Base-by-base conservation (phyloP, 1,140 invertebrate genomes). In the Archivesica marissinica region DNA sequence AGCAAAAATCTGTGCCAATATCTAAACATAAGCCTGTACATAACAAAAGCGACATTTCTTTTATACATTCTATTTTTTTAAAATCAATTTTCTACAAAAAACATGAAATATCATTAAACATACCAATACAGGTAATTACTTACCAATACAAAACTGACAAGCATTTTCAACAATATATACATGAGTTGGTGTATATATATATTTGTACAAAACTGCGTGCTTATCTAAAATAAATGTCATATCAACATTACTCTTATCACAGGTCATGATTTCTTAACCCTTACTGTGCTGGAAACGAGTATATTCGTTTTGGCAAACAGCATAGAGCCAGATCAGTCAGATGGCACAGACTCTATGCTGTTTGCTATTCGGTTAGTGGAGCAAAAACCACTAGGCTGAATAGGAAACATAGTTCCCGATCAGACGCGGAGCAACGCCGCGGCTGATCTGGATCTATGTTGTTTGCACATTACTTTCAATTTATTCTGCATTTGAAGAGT, bases 151-250 rank as follows among this genome's bases (percentile, higher is more conserved):
- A 33, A 72, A 20, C 25, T 33, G 20, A 70, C 66, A 70, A 72
- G 50, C 39, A 44, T 47, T 72, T 11, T 72, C 68, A 72, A 72
- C 68, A 72, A 47, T n/a, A 28, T 17, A 52, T 20, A n/a, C 61
- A 33, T 72, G n/a, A 52, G 25, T 17, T 25, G 68, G 39, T 72
- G 28, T 72, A 50, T 47, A 47, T n/a, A 11, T 33, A 72, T 47
- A 47, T 72, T 47, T 72, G 15, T 72, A 47, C 41, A 72, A 47
- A 72, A 72, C n/a, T n/a, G n/a, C 28, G 41, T 47, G 68, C 41
- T 50, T 44, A 72, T 47, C 41, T 41, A 72, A 50, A 72, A 52
- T 72, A 72, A 72, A 72, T 50, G 44, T 72, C 68, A 72, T 47
- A 72, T 72, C 15, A 50, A 72, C 68, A 72, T 47, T 47, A 50